These are phyloP conservation scores for Bucco capensis DNA, from an alignment of 2,113 vertebrate genomes.

Conservation along the genomic window DNA sequence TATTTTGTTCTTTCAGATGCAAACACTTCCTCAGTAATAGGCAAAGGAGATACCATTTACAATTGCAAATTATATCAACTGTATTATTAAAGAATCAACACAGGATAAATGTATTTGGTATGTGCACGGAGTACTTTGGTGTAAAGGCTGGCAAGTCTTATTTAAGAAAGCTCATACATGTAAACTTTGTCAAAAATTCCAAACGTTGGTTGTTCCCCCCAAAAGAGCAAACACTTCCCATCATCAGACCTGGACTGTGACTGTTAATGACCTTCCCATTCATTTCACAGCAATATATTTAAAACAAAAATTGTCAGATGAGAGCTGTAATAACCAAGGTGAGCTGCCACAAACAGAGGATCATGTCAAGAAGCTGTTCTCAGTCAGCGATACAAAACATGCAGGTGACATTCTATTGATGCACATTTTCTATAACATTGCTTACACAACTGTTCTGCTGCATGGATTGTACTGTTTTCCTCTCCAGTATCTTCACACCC, in stretches of 20 bases:
- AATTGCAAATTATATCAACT: not conserved
- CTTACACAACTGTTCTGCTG: not conserved
- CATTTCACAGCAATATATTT: not conserved
- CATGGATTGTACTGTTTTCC: not conserved
- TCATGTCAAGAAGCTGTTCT: accelerated
- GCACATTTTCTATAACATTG: not conserved
- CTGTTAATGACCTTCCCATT: not conserved
- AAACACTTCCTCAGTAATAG: not conserved
- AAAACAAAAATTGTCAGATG: not conserved
- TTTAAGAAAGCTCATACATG: not conserved
- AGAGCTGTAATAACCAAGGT: not conserved
- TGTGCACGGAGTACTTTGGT: not conserved
- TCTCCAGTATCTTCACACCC: not conserved
- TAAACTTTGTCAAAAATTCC: not conserved
- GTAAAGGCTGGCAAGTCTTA: not conserved
- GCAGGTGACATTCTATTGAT: not conserved
- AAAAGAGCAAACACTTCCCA: not conserved
- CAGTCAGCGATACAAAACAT: not conserved
- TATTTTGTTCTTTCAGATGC: not conserved
- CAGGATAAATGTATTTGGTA: not conserved
- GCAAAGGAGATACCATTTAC: not conserved
- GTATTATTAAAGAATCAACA: not conserved
- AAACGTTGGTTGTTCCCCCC: not conserved
- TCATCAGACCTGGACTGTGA: not conserved
- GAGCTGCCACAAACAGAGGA: not conserved